Evolutionary conservation across 2,888 invertebrate genomes (phyloP).

Genomic region (Neuroscelio doddi): DNA sequence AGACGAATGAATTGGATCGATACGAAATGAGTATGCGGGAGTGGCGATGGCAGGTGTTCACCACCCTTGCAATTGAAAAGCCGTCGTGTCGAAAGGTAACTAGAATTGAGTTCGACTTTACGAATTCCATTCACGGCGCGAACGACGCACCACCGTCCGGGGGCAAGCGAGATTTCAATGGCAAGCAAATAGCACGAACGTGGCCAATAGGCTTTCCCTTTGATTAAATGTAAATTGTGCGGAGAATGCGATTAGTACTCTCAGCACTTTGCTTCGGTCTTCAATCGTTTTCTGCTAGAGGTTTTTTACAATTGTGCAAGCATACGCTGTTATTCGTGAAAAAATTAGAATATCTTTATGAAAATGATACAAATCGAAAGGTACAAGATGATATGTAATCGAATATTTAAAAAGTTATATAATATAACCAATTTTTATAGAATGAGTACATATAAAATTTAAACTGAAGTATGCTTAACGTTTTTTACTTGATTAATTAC

Average conservation of each 20-base stretch:
- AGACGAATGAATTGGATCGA: constrained; percentile 38
- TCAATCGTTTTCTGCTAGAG: constrained; percentile 46
- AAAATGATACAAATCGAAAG: no score
- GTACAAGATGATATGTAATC: no score
- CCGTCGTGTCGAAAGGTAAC: constrained; percentile 49
- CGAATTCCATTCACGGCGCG: constrained; percentile 63
- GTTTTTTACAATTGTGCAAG: constrained; percentile 18
- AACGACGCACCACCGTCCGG: constrained; percentile 39
- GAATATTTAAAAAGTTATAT: no score
- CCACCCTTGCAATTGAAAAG: constrained; percentile 46
- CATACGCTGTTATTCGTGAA: no score
- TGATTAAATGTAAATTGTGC: constrained; percentile 71
- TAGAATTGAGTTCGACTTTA: constrained; percentile 56
- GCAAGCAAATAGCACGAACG: constrained; percentile 69
- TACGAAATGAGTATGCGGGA: constrained; percentile 42
- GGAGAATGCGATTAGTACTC: constrained; percentile 69
- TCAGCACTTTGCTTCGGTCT: constrained; percentile 57
- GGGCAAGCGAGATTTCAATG: constrained; percentile 64
- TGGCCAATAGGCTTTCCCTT: constrained; percentile 70
- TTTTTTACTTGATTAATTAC: no score
- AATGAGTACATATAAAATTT: no score
- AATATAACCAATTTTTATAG: no score
- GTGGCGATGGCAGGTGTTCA: constrained; percentile 39
- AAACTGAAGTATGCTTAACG: no score
- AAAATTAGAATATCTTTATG: no score